Evolutionary conservation across 2,113 vertebrate species (phyloP).

Genomic region (Gnathonemus longibarbis): DNA sequence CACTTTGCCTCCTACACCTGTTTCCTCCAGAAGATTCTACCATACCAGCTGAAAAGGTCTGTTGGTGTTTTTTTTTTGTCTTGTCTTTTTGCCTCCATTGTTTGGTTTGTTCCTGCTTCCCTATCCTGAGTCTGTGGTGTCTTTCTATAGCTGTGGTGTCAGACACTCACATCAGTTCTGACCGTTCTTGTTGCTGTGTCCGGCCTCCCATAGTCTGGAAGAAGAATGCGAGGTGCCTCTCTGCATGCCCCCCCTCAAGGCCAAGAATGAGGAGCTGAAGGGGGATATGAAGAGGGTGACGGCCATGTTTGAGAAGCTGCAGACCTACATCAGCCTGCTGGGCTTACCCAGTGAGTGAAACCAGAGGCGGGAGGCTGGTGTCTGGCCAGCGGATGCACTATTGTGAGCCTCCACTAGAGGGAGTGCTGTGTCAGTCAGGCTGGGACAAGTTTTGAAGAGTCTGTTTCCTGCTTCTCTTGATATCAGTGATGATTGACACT

Average conservation of each 20-base stretch:
- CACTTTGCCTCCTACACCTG: constrained; percentile 76
- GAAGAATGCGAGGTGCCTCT: constrained; percentile 86
- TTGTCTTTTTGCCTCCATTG: neutral
- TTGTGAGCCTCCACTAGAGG: constrained; percentile 6
- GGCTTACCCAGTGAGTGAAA: constrained; percentile 80
- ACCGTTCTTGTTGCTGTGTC: constrained; percentile 11
- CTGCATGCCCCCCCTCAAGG: constrained; percentile 74
- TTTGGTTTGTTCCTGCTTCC: neutral
- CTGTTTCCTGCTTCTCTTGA: neutral
- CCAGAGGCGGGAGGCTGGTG: no score
- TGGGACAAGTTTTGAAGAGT: neutral
- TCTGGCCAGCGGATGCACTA: neutral
- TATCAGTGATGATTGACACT: neutral
- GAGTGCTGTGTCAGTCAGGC: neutral
- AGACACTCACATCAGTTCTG: neutral
- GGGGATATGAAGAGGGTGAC: constrained; percentile 78
- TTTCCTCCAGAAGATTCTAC: constrained; percentile 94
- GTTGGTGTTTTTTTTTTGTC: neutral
- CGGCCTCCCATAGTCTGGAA: constrained; percentile 69
- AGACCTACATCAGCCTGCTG: constrained; percentile 77
- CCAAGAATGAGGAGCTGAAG: constrained; percentile 80
- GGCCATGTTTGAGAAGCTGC: constrained; percentile 81
- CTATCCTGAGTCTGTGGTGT: neutral
- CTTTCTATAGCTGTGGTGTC: neutral
- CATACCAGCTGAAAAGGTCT: constrained; percentile 96